Evolutionary conservation across 2,888 invertebrate species (phyloP).

Genomic region (Globia sparganii): DNA sequence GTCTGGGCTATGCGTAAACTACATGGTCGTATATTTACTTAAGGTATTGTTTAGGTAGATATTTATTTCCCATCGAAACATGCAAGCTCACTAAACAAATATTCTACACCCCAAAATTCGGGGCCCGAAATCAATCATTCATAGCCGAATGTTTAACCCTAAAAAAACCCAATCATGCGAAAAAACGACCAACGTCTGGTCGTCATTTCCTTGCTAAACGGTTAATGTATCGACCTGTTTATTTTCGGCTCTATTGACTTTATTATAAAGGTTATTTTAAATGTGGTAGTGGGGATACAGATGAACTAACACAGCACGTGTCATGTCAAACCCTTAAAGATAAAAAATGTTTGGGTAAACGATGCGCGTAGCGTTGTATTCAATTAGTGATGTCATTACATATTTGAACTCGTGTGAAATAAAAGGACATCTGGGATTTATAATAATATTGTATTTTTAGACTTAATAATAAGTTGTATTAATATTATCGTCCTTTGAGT

Average conservation of each 20-base stretch:
- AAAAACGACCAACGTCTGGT: conserved; percentile 83
- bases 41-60: background rate
- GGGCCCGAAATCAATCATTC: conserved; percentile 67
- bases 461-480: no score
- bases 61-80: conserved; percentile 33
- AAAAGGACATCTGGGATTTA: conserved; percentile 28
- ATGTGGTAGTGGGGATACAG: conserved; percentile 61
- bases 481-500: background rate
- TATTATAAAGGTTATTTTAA: conserved; percentile 60
- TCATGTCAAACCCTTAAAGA: conserved; percentile 71
- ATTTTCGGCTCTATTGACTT: conserved; percentile 58
- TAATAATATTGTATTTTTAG: no score
- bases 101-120: conserved; percentile 51
- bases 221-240: conserved; percentile 73
- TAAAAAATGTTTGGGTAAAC: conserved; percentile 75
- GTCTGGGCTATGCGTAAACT: background rate
- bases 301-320: conserved; percentile 75
- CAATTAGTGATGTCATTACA: conserved; percentile 63
- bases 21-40: background rate
- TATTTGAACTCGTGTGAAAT: conserved; percentile 38
- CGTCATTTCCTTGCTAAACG: conserved; percentile 84
- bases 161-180: conserved; percentile 85
- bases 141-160: conserved; percentile 74
- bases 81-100: conserved; percentile 56
- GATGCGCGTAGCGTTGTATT: conserved; percentile 73